These are phyloP conservation scores for Agapornis canus DNA, from an alignment of 2,797 vertebrate species.

Conservation along the genomic window DNA sequence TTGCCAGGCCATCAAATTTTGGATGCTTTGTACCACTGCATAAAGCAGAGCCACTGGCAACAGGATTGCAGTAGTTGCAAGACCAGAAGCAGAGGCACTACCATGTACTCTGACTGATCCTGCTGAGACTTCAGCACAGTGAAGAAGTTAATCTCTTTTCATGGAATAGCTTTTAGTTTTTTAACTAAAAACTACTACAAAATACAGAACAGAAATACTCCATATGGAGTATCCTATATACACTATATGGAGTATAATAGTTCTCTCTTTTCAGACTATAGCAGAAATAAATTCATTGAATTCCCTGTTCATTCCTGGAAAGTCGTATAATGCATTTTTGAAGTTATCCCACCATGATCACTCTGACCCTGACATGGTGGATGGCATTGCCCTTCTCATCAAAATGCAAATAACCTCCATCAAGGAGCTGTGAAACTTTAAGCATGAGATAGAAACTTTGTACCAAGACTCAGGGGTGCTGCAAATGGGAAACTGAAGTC, in stretches of 20 bases:
- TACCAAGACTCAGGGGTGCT: neutral
- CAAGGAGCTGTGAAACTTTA: neutral
- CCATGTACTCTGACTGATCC: neutral
- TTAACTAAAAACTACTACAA: neutral
- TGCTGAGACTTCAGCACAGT: neutral
- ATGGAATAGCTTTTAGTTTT: neutral
- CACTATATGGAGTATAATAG: neutral
- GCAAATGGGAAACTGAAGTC: neutral
- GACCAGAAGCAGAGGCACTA: neutral
- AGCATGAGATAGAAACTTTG: neutral
- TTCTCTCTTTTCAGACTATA: neutral
- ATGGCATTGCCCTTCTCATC: neutral
- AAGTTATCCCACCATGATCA: neutral
- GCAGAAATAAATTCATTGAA: neutral
- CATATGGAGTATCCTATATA: neutral
- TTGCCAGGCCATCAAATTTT: neutral
- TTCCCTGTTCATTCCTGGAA: neutral
- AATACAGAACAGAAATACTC: neutral
- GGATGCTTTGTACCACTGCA: rapidly evolving
- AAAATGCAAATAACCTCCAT: neutral
- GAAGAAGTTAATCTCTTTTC: neutral
- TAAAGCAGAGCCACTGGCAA: neutral
- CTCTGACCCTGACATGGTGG: neutral
- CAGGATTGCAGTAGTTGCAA: neutral
- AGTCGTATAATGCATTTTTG: neutral